Conservation (phyloP, 1,140 invertebrate genomes). For the Scaptodrosophila lebanonensis region DNA sequence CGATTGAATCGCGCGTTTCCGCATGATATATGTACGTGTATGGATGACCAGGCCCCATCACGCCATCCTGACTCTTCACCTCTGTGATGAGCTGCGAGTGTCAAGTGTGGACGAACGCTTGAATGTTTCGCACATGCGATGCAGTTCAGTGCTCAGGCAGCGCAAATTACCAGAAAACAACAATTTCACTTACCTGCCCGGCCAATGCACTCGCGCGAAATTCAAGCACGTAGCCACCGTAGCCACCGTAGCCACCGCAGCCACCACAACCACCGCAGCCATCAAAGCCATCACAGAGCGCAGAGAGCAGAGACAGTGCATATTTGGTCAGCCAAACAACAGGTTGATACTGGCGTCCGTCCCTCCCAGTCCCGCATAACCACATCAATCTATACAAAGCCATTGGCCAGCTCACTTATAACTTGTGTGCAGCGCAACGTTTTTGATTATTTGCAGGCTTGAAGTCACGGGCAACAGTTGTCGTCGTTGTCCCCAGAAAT, state of each 20-base stretch:
- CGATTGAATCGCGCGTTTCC: too few species aligned
- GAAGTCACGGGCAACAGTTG: conserved; percentile 35
- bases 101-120: too few species aligned
- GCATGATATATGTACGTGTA: too few species aligned
- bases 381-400: not conserved
- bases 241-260: too few species aligned
- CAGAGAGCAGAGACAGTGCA: too few species aligned
- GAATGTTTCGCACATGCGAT: not conserved
- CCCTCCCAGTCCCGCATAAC: not conserved
- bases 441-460: conserved; percentile 57
- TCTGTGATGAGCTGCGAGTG: not conserved
- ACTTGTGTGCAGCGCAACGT: conserved; percentile 20
- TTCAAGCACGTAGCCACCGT: conserved; percentile 42
- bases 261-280: not conserved
- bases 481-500: conserved; percentile 27
- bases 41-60: too few species aligned
- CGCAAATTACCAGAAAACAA: too few species aligned
- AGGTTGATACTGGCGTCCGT: conserved; percentile 32
- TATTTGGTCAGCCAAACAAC: conserved; percentile 55
- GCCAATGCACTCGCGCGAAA: conserved; percentile 39
- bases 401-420: not conserved
- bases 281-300: too few species aligned
- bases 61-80: too few species aligned
- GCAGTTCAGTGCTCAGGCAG: not conserved
- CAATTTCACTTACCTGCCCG: not conserved